Evolutionary conservation across 2,113 vertebrate genomes (phyloP).

Genomic region (Stigmatopora nigra): DNA sequence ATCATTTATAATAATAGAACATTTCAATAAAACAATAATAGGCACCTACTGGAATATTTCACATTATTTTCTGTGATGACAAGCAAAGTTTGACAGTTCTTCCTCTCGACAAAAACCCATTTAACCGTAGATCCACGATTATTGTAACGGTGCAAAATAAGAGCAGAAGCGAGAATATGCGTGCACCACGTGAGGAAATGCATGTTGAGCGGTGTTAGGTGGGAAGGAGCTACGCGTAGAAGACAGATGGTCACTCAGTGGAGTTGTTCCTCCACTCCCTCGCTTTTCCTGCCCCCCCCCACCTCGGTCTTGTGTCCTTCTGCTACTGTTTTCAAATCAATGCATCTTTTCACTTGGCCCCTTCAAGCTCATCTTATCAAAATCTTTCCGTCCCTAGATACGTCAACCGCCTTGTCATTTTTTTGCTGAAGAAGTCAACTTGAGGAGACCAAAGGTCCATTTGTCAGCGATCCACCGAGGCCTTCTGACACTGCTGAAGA

Average conservation of each 20-base stretch:
- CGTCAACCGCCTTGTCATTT: constrained; percentile 25
- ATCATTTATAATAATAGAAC: background rate
- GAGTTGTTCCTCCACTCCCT: constrained; percentile 64
- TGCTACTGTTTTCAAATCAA: constrained; percentile 45
- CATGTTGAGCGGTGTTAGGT: constrained; percentile 38
- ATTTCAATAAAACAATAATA: background rate
- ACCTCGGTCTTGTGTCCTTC: constrained; percentile 52
- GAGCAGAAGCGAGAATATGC: constrained; percentile 24
- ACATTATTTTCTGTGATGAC: background rate
- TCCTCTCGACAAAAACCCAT: background rate
- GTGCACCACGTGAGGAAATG: constrained; percentile 13
- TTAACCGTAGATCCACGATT: background rate
- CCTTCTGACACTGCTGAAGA: constrained; percentile 16
- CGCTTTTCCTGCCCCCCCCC: constrained; percentile 53
- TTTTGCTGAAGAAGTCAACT: constrained; percentile 47
- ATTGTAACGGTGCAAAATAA: constrained; percentile 21
- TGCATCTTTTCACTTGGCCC: constrained; percentile 8
- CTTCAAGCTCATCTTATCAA: constrained; percentile 11
- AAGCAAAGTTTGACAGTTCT: background rate
- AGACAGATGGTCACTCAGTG: constrained; percentile 76
- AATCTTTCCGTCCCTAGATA: constrained; percentile 16
- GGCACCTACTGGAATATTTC: background rate
- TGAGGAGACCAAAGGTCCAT: constrained; percentile 17
- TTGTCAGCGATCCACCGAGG: constrained; percentile 32
- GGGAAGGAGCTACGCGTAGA: constrained; percentile 50